phyloP scores from a whole-genome alignment of 2,888 invertebrate species.

The Nysson spinosus region DNA sequence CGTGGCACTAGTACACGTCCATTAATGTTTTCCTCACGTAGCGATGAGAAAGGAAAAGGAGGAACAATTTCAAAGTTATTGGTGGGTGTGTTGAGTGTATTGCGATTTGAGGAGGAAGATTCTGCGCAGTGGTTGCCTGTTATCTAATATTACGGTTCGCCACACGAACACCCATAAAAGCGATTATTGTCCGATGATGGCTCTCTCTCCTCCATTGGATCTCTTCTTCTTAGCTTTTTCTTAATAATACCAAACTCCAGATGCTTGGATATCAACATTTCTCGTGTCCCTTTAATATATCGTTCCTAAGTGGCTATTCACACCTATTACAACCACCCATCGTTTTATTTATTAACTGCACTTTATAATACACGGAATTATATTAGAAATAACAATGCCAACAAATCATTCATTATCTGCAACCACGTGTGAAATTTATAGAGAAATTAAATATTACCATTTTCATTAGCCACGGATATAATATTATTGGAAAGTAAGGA shows the following conservation, averaged over 20 bases:
- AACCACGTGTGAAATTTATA: too few species aligned
- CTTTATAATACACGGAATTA: too few species aligned
- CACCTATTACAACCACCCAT: too few species aligned
- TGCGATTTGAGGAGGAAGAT: constrained; percentile 54
- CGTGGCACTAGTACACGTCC: neutral
- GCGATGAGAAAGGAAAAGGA: constrained; percentile 6
- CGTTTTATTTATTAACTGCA: too few species aligned
- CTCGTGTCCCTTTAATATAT: constrained; percentile 37
- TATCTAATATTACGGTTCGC: constrained; percentile 68
- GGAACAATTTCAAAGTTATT: constrained; percentile 50
- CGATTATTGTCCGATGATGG: constrained; percentile 72
- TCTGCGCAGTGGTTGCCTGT: constrained; percentile 53
- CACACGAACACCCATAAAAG: constrained; percentile 71
- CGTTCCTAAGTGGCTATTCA: too few species aligned
- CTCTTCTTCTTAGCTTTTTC: constrained; percentile 43
- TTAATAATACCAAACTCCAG: constrained; percentile 48
- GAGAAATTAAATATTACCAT: too few species aligned
- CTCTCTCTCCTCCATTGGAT: constrained; percentile 34
- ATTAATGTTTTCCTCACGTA: constrained; percentile 9
- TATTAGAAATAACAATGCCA: too few species aligned
- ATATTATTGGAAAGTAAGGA: too few species aligned
- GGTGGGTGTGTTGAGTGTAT: constrained; percentile 49
- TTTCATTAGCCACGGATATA: too few species aligned
- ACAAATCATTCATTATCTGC: too few species aligned
- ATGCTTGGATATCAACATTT: constrained; percentile 61